phyloP scores from a whole-genome alignment of 2,113 vertebrate species.

The Desmodus rotundus region DNA sequence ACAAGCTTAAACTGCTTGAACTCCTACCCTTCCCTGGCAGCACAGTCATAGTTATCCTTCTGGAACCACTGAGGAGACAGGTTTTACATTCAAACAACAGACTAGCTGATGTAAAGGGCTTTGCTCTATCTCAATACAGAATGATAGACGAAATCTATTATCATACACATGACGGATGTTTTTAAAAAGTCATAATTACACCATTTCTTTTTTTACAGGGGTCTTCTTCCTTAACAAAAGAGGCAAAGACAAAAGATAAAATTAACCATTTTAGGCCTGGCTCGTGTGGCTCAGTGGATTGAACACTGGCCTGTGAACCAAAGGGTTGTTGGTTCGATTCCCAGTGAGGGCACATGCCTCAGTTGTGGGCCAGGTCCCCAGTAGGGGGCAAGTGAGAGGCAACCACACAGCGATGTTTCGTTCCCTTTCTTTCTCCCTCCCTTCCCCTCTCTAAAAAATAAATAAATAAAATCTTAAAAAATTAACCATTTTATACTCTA shows the following conservation, averaged over 20 bases:
- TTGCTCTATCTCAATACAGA: not conserved
- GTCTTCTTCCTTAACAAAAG: not conserved
- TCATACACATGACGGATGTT: not conserved
- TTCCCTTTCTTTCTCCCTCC: no score
- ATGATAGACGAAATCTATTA: not conserved
- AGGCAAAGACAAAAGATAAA: not conserved
- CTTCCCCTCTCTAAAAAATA: no score
- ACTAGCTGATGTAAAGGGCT: not conserved
- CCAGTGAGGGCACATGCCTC: no score
- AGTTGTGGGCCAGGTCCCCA: no score
- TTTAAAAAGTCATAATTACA: not conserved
- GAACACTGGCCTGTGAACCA: no score
- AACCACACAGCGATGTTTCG: no score
- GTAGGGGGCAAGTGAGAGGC: no score
- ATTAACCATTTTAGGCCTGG: not conserved
- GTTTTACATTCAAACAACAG: not conserved
- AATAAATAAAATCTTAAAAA: not conserved
- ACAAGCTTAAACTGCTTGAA: constrained; percentile 33
- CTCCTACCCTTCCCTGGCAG: not conserved
- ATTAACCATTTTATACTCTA: not conserved
- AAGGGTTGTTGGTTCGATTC: no score
- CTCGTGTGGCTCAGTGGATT: no score
- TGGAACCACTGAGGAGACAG: not conserved
- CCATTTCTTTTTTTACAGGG: not conserved
- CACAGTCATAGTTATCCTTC: not conserved